Conservation (phyloP, 2,888 invertebrate genomes). For the Brachypalpus laphriformis region DNA sequence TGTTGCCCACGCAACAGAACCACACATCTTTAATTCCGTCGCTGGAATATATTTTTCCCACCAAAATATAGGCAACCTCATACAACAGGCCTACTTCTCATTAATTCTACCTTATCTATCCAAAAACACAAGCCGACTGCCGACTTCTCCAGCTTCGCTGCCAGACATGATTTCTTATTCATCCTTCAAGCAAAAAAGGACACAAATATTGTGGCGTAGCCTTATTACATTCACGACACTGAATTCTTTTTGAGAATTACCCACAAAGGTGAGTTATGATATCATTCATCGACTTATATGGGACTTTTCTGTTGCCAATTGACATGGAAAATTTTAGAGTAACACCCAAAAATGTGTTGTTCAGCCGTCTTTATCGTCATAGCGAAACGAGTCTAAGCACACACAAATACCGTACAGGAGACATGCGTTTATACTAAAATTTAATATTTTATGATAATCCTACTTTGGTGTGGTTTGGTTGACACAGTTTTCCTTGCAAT, state of each 20-base stretch:
- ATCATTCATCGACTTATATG: conserved; percentile 1
- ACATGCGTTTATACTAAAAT: neutral
- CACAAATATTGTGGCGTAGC: neutral
- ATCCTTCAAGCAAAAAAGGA: conserved; percentile 5
- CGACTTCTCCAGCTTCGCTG: neutral
- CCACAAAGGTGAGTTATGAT: conserved; percentile 22
- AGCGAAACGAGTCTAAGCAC: neutral
- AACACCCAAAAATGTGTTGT: conserved; percentile 13
- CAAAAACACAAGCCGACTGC: conserved; percentile 13
- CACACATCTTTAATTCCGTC: neutral
- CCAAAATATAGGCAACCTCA: neutral
- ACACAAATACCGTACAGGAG: neutral
- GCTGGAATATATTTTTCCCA: conserved; percentile 2
- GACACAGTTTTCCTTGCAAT: neutral
- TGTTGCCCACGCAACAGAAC: conserved; percentile 5
- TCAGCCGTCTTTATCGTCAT: neutral
- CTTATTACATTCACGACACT: neutral
- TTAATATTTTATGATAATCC: neutral
- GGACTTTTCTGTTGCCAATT: conserved; percentile 1
- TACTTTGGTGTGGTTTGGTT: neutral
- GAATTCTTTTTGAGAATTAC: conserved; percentile 5
- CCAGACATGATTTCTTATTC: conserved; percentile 30
- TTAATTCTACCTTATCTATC: conserved; percentile 39
- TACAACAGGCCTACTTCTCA: neutral
- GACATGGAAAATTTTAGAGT: conserved; percentile 19